Evolutionary conservation across 2,797 vertebrate genomes (phyloP), one percentile per base, ranked within the genome.

Genomic region (Pogonophryne albipinna): DNA sequence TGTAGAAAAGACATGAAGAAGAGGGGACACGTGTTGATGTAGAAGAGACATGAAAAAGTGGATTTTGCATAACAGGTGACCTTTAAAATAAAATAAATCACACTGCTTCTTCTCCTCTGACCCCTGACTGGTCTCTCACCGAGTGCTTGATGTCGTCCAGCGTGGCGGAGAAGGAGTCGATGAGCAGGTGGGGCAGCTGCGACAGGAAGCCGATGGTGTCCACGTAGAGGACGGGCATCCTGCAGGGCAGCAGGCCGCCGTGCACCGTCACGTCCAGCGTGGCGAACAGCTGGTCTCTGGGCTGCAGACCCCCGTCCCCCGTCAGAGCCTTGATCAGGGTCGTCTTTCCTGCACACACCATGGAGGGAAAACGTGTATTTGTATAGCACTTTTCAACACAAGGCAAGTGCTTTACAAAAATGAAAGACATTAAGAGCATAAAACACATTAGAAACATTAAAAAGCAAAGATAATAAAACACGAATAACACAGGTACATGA

Each of bases 131-230:
- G 34, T 2, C 34, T 38, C 34, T 38, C 34, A 98, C 97, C 0
- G 97, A 96, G 85, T 96, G 95, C 23, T 92, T 95, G 17, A 98
- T 96, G 13, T 99, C 98, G 52, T 99, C 96, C 76, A 99, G 90
- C 0, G 97, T 99, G 83, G 97, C 96, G 1, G 97, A 96, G 91
- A 99, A 99, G 19, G 98, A 97, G 86, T 97, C 95, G 0, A 98
- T 95, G 55, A 99, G 96, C 82, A 91, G 92, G 72, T 98, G 97
- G 0, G 98, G 98, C 65, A 99, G 95, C 85, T 97, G 96, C 38
- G 98, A 97, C 53, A 99, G 95, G 93, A 99, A 99, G 44, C 98
- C 97, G 45, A 99, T 96, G 63, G 97, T 99, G 91, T 99, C 98
- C 82, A 97, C 89, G 45, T 96, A 99, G 73, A 99, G 93, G 20